These are phyloP conservation scores for Pelagia noctiluca DNA, from an alignment of 30 jellyfish, hydroid and myxozoan species.

Conservation along the genomic window DNA sequence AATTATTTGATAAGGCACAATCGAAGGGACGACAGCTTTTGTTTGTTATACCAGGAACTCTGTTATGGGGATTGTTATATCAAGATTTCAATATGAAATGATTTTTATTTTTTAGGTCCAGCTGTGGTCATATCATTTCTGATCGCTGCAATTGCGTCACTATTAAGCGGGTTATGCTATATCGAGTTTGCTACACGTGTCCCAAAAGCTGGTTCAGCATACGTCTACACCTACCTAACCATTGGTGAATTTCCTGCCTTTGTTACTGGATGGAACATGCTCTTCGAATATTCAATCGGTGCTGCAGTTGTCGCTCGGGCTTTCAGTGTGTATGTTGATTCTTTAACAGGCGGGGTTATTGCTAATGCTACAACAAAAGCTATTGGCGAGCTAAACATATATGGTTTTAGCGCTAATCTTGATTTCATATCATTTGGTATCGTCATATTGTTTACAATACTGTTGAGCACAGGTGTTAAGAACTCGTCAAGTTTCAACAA, in stretches of 20 bases:
- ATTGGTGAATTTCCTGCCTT: constrained; percentile 91
- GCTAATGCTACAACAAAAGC: constrained; percentile 63
- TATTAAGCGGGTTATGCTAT: constrained; percentile 88
- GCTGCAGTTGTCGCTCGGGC: constrained; percentile 95
- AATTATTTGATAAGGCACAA: neutral
- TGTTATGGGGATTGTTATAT: neutral
- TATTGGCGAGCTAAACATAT: constrained; percentile 62
- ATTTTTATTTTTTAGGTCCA: constrained; percentile 68
- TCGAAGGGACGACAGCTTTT: neutral
- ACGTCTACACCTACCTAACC: constrained; percentile 75
- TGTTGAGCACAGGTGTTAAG: constrained; percentile 76
- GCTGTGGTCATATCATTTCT: constrained; percentile 82
- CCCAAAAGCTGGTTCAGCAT: constrained; percentile 96
- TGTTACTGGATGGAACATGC: constrained; percentile 91
- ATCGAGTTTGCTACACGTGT: constrained; percentile 96
- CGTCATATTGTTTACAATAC: constrained; percentile 30
- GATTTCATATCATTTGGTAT: constrained; percentile 77
- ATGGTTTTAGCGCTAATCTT: constrained; percentile 52
- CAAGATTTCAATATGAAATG: neutral
- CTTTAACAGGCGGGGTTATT: constrained; percentile 59
- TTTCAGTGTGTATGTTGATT: constrained; percentile 66
- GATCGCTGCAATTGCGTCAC: constrained; percentile 95
- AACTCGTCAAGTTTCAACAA: constrained; percentile 78
- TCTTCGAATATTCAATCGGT: constrained; percentile 89
- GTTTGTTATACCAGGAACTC: neutral